Evolutionary conservation across 1,140 invertebrate species (phyloP), one percentile per base, ranked within the genome.

Genomic region (Zaprionus taronus): DNA sequence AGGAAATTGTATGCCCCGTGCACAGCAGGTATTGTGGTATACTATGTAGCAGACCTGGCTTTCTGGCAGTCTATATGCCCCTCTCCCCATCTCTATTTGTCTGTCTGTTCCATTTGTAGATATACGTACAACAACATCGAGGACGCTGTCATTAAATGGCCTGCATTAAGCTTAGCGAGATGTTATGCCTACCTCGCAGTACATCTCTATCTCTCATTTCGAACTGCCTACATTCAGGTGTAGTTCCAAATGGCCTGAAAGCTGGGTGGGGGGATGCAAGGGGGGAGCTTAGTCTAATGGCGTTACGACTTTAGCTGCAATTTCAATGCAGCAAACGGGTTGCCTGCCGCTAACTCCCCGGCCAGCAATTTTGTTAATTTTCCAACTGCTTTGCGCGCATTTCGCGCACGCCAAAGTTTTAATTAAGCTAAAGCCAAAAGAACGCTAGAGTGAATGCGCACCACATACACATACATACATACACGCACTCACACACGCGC

Each of bases 321-420:
- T 83, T 89, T 68, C 65, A 84, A 73, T 73, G 28, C 55, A 31
- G 67, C 38, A 36, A 56, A 34, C 22, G 22, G 7, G 34, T 14
- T 34, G 56, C 65, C 80, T 44, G 22, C 36, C n/a, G 57, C 56
- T 31, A 58, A n/a, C 47, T 60, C 38, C 64, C 65, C 53, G 17
- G 38, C 47, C 63, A 38, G 69, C 79, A 83, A 86, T 87, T 87
- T 86, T 68, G 77, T 83, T 87, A 85, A 87, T 86, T 86, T 86
- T 86, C 83, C 83, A 72, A 87, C 83, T 77, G 83, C 73, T 87
- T 86, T 81, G 77, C 67, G 47, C 58, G 49, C 83, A 80, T 86
- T 83, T 83, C 66, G 69, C 84, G 76, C 81, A 64, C 55, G 68
- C 68, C 56, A 80, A 81, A 87, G 80, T 87, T 87, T 89, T 87